These are phyloP conservation scores for Pachypeltis micranthus DNA, from an alignment of 1,140 invertebrate genomes.

Conservation along the genomic window DNA sequence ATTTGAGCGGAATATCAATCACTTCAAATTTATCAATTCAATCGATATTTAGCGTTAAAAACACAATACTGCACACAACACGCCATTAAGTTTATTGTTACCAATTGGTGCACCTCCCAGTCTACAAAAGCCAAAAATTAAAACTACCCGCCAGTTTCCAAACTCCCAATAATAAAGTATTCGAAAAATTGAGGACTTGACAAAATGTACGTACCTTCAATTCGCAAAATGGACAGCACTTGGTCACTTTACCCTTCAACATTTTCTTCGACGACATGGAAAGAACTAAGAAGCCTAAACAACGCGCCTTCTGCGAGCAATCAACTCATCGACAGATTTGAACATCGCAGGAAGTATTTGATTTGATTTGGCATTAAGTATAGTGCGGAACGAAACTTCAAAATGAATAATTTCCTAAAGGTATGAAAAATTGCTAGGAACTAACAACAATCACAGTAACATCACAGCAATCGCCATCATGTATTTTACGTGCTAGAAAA, in stretches of 20 bases:
- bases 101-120: not conserved
- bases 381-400: too few relatives aligned
- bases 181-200: not conserved
- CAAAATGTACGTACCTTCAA: not conserved
- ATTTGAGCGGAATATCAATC: too few relatives aligned
- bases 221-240: not conserved
- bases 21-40: not conserved
- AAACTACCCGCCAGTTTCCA: not conserved
- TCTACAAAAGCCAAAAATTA: not conserved
- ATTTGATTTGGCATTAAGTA: too few relatives aligned
- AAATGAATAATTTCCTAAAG: too few relatives aligned
- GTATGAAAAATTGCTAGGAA: too few relatives aligned
- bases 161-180: not conserved
- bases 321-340: too few relatives aligned
- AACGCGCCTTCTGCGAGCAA: too few relatives aligned
- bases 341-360: too few relatives aligned
- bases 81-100: not conserved
- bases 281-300: too few relatives aligned
- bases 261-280: constrained; percentile 8
- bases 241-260: not conserved
- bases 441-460: too few relatives aligned
- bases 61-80: not conserved
- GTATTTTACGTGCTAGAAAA: too few relatives aligned
- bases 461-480: too few relatives aligned
- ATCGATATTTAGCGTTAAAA: not conserved